Evolutionary conservation across 1,140 invertebrate species (phyloP).

Genomic region (Aporrectodea caliginosa): DNA sequence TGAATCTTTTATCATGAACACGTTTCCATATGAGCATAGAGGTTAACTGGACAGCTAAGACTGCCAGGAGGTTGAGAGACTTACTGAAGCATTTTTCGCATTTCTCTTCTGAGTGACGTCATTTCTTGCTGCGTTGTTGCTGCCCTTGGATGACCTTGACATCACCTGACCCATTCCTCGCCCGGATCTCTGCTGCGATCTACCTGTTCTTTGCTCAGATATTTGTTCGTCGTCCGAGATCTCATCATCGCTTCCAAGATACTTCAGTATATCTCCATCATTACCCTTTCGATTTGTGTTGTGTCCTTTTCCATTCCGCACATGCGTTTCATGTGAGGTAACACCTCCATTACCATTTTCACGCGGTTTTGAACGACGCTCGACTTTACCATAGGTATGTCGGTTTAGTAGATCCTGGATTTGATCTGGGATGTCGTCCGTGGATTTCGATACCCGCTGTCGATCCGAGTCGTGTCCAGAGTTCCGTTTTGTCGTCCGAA

Average conservation of each 20-base stretch:
- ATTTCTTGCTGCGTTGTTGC: no score
- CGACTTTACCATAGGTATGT: background rate
- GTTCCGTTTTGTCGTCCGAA: background rate
- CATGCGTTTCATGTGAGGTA: no score
- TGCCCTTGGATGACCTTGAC: background rate
- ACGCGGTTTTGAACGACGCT: background rate
- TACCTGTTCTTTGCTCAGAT: background rate
- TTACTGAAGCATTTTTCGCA: background rate
- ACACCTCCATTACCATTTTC: no score
- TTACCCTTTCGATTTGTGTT: no score
- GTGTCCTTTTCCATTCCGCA: no score
- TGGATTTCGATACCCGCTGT: slow-evolving; percentile 40
- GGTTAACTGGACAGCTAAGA: no score
- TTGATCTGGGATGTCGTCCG: slow-evolving; percentile 18
- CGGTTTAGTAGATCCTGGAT: background rate
- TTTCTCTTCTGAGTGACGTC: background rate
- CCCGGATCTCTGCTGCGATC: background rate
- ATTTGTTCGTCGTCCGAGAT: background rate
- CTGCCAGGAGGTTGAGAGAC: no score
- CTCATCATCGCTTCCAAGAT: background rate
- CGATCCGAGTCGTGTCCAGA: slow-evolving; percentile 33
- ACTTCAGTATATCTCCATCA: background rate
- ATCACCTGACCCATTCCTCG: background rate
- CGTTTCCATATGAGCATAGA: no score
- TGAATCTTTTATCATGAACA: no score